Evolutionary conservation across 2,113 vertebrate species (phyloP), one percentile per base, ranked within the genome.

Genomic region (Prionailurus bengalensis): DNA sequence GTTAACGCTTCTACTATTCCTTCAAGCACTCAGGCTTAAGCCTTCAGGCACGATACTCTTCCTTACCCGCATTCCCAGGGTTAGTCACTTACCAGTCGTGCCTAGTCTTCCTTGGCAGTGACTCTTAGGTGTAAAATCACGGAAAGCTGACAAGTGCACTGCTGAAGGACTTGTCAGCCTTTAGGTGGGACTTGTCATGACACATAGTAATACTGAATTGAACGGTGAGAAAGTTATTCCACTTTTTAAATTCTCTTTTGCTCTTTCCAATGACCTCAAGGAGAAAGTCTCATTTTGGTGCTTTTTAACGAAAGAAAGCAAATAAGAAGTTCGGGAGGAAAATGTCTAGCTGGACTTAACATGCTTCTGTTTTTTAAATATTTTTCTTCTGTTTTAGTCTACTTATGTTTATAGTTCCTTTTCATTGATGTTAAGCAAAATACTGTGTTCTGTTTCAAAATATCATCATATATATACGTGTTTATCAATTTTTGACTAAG

Each of bases 291-390:
- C 58, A 5, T 68, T 66, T 82, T 81, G 33, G 3, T 39, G 4
- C 48, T 78, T 74, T 95, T 90, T 33, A 92, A 84, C 36, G 39
- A 84, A 88, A 92, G 33, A 79, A 36, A 91, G 21, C n/a, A 88
- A 31, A 9, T 91, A 48, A 66, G 36, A 71, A 36, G 4, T 78
- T 58, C 71, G n/a, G 36, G 55, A 71, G 4, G 42, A 85, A 81
- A 89, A 36, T 71, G 89, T 70, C 55, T 51, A 76, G 2, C 55
- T 80, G 53, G 29, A 73, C 51, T 78, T 76, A 21, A 31, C 45
- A 21, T 85, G 29, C 39, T 55, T 66, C 90, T 27, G 16, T 48
- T 82, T 51, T 55, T 53, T 70, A 16, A 61, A 23, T 31, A 39
- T n/a, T 45, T 76, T 85, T 68, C 66, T 23, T 83, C 71, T 73